Conservation (phyloP, 2,888 invertebrate species). For the Acleris sparsana region DNA sequence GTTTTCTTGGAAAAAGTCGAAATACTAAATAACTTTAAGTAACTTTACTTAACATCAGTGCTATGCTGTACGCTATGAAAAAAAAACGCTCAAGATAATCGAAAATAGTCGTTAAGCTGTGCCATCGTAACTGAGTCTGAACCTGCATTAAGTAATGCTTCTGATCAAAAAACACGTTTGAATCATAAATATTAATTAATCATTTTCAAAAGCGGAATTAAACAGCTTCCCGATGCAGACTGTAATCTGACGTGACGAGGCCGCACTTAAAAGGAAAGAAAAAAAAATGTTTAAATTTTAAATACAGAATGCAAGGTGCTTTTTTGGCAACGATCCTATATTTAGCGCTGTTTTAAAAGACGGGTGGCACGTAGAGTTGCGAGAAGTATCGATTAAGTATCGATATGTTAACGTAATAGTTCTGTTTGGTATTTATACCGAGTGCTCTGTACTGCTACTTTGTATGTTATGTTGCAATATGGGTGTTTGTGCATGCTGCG, state of each 20-base stretch:
- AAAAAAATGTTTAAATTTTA: slow-evolving; percentile 14
- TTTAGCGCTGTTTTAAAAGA: slow-evolving; percentile 5
- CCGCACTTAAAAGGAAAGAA: slow-evolving; percentile 24
- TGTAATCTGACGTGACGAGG: slow-evolving; percentile 42
- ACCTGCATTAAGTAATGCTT: slow-evolving; percentile 10
- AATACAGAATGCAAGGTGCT: slow-evolving; percentile 4
- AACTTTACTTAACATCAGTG: too few species aligned
- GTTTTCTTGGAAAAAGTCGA: too few species aligned
- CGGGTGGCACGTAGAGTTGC: slow-evolving; percentile 7
- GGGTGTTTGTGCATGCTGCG: too few species aligned
- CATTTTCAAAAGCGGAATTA: slow-evolving; percentile 30
- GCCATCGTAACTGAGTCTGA: slow-evolving; percentile 1
- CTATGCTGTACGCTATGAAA: too few species aligned
- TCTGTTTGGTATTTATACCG: slow-evolving; percentile 4
- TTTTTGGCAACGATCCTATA: slow-evolving; percentile 20
- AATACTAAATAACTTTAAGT: too few species aligned
- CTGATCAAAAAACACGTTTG: slow-evolving; percentile 21
- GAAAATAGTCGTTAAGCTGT: background rate
- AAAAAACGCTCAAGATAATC: too few species aligned
- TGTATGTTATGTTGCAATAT: background rate
- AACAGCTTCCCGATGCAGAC: slow-evolving; percentile 39
- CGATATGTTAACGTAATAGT: background rate
- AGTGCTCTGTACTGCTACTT: background rate
- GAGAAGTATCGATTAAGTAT: background rate
- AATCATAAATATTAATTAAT: slow-evolving; percentile 38